Base-by-base conservation (phyloP, 2,113 vertebrate species). In the Aptenodytes forsteri region DNA sequence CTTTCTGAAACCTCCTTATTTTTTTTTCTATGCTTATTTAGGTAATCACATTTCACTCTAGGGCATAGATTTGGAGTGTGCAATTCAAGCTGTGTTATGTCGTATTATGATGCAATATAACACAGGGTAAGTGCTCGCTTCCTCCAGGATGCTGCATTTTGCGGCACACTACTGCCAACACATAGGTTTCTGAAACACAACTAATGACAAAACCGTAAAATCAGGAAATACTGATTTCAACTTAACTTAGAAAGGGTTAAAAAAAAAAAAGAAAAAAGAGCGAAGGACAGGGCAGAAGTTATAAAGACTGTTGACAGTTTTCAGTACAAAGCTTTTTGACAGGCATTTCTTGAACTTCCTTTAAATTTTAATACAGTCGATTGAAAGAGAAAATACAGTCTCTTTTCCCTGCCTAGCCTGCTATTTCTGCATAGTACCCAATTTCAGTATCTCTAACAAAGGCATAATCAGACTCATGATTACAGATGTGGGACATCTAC, bases 401-500 rank as follows among this genome's bases (percentile, higher is more conserved):
- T 66, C 32, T 54, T 83, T 79, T 56, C 27, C 2, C 32, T 89
- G 40, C 44, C 36, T 94, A 78, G 36, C 20, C 46, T 81, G 38
- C 52, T 93, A 92, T 91, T 93, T 94, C 32, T 62, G 56, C 54
- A 44, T 12, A 58, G 36, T 61, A 91, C 73, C 70, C 54, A 77
- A 69, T 89, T 94, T 89, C 87, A 77, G 29, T 83, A 42, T 87
- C 77, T 96, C 27, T 80, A 94, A 94, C 62, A 94, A 87, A 91
- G 77, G 46, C 62, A 72, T 87, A 77, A 89, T 95, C 66, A 93
- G 58, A 65, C 40, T 62, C 30, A 54, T 3, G 27, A 93, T 89
- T 97, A 90, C 81, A 79, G 50, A 83, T 85, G 38, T 87, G 83
- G 89, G 91, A 94, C 56, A 90, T 75, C 42, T 83, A 95, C 87